phyloP scores from a whole-genome alignment of 2,888 invertebrate genomes.

The Oxytorus armatus region DNA sequence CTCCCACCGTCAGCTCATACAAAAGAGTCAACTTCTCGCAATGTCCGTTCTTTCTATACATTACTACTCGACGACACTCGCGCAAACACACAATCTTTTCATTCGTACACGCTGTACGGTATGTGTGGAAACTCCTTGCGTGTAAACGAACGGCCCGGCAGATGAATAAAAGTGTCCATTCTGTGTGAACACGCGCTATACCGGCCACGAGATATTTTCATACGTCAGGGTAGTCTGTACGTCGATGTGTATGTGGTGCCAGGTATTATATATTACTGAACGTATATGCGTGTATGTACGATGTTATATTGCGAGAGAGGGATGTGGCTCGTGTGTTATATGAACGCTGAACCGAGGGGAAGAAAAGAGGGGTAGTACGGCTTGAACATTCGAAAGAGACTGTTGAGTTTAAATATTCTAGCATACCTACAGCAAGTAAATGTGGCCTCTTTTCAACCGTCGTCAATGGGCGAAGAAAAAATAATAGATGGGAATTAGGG shows the following conservation, averaged over 20 bases:
- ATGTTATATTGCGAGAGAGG: neutral
- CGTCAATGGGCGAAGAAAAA: neutral
- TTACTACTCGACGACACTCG: conserved; percentile 18
- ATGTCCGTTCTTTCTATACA: conserved; percentile 21
- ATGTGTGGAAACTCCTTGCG: conserved; percentile 1
- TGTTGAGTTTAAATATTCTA: neutral
- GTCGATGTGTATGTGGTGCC: neutral
- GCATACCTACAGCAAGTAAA: neutral
- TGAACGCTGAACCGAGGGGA: too few relatives aligned
- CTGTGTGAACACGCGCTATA: conserved; percentile 2
- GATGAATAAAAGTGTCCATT: conserved; percentile 11
- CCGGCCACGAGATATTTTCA: conserved; percentile 8
- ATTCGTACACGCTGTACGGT: conserved; percentile 28
- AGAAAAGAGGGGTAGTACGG: too few relatives aligned
- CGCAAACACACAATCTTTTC: conserved; percentile 52
- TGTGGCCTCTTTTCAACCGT: neutral
- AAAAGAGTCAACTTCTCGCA: conserved; percentile 28
- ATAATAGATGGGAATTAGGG: neutral
- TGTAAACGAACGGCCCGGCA: neutral
- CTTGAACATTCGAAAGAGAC: too few relatives aligned
- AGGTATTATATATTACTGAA: neutral
- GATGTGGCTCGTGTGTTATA: too few relatives aligned
- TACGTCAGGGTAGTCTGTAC: neutral
- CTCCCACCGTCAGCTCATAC: conserved; percentile 19
- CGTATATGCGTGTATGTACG: neutral